These are phyloP conservation scores for Pluvialis apricaria DNA, from an alignment of 2,113 vertebrate species.

Conservation along the genomic window DNA sequence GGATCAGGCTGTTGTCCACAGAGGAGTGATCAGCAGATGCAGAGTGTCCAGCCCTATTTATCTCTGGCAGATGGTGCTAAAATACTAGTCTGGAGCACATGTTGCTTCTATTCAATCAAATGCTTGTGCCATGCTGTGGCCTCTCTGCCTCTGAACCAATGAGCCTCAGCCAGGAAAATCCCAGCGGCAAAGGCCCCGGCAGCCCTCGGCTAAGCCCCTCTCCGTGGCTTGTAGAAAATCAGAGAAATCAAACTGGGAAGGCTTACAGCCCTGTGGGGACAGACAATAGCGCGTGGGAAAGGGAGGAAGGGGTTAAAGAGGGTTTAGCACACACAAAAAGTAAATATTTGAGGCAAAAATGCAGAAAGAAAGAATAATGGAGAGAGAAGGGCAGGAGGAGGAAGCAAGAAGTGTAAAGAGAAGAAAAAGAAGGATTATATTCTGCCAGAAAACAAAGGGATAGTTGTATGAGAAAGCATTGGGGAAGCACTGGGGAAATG, in stretches of 20 bases:
- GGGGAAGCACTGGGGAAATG: not conserved
- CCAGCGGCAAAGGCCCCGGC: not conserved
- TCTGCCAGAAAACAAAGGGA: slow-evolving; percentile 30
- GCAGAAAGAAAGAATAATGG: slow-evolving; percentile 11
- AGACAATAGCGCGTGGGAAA: not conserved
- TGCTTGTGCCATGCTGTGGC: slow-evolving; percentile 34
- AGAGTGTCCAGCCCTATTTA: slow-evolving; percentile 42
- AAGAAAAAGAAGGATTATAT: slow-evolving; percentile 35
- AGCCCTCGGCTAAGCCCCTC: not conserved
- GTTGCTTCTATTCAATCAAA: slow-evolving; percentile 56
- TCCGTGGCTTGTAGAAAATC: not conserved
- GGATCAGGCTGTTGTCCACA: not conserved
- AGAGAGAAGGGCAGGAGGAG: not conserved
- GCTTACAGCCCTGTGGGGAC: not conserved
- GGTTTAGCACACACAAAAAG: not conserved
- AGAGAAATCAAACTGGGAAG: not conserved
- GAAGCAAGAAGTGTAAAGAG: slow-evolving; percentile 31
- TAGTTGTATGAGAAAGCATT: slow-evolving; percentile 12
- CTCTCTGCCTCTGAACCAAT: slow-evolving; percentile 17
- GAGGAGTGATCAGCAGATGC: not conserved
- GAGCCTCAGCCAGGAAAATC: slow-evolving; percentile 10
- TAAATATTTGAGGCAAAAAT: slow-evolving; percentile 43
- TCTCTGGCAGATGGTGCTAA: slow-evolving; percentile 63
- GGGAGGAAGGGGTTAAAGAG: slow-evolving; percentile 27
- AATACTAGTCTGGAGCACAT: not conserved